These are phyloP conservation scores for Muscicapa comitata DNA, from an alignment of 2,797 vertebrate species.

Conservation along the genomic window DNA sequence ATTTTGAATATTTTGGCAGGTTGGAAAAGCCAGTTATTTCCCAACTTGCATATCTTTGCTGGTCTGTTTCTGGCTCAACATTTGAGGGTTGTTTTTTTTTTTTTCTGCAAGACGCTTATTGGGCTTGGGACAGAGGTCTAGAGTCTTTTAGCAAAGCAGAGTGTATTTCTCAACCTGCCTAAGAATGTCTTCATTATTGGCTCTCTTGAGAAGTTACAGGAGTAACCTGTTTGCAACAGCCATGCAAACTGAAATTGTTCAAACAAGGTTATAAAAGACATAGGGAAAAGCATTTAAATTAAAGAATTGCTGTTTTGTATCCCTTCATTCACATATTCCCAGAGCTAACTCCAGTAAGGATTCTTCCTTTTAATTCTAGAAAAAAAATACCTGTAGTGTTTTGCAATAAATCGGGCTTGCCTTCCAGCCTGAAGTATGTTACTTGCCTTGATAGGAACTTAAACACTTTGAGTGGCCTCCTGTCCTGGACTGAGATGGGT, in stretches of 20 bases:
- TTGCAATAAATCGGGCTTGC: not conserved
- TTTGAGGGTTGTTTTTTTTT: accelerated
- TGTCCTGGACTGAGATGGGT: too few relatives aligned
- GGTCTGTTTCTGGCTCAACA: not conserved
- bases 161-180: not conserved
- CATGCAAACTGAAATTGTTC: not conserved
- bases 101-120: not conserved
- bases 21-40: not conserved
- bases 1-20: not conserved
- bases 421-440: not conserved
- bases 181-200: not conserved
- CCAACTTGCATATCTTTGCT: not conserved
- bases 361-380: not conserved
- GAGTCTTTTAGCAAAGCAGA: not conserved
- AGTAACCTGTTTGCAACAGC: not conserved
- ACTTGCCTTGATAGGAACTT: not conserved
- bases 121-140: not conserved
- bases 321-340: not conserved
- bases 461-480: not conserved
- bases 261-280: not conserved
- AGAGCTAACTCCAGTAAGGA: not conserved
- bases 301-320: not conserved
- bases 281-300: not conserved
- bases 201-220: not conserved
- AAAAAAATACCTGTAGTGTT: not conserved